Evolutionary conservation across 2,113 vertebrate species (phyloP), one percentile per base, ranked within the genome.

Genomic region (Columba livia): DNA sequence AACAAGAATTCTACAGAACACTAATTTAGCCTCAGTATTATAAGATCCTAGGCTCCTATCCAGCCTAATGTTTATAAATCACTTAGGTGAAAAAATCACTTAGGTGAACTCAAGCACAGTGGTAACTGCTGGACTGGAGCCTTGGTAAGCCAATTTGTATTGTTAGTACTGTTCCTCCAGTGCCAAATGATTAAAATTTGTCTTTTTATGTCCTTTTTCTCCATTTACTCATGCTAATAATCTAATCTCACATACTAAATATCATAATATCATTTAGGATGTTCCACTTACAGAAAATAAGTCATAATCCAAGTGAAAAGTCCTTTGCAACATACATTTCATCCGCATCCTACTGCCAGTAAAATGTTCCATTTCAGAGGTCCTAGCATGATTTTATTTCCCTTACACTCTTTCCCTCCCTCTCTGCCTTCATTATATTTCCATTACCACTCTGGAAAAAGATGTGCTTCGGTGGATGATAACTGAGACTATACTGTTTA

Each of bases 291-390:
- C 32, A 26, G 32, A 23, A 53, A 89, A 85, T 77, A 77, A 66
- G n/a, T 20, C 40, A 80, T 36, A 88, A 83, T 81, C 61, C 28
- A 82, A 89, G 61, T 72, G 65, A 93, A 84, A 87, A 92, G 65
- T 89, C 70, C 34, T 85, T 75, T 74, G 77, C 77, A 93, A 71
- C 28, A 81, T 25, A 44, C 15, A 78, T 79, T 53, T 53, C 85
- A 54, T 94, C 29, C 62, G 51, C 71, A 82, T 80, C 60, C 57
- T 50, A 92, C 25, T 75, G 51, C 85, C 85, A 90, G 88, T 91
- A 86, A 85, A 93, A 90, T 69, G 65, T 64, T 88, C 67, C 38
- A 53, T 94, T 96, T 91, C 90, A 90, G 57, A 81, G 36, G 23
- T 79, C 32, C 50, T 64, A 80, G 61, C 6, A 61, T 75, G 80